Percentiles rank a stretch among this genome's conserved stretches.
Evolutionary conservation across 2,888 invertebrate genomes (phyloP).

Genomic region (Eretmocerus hayati): DNA sequence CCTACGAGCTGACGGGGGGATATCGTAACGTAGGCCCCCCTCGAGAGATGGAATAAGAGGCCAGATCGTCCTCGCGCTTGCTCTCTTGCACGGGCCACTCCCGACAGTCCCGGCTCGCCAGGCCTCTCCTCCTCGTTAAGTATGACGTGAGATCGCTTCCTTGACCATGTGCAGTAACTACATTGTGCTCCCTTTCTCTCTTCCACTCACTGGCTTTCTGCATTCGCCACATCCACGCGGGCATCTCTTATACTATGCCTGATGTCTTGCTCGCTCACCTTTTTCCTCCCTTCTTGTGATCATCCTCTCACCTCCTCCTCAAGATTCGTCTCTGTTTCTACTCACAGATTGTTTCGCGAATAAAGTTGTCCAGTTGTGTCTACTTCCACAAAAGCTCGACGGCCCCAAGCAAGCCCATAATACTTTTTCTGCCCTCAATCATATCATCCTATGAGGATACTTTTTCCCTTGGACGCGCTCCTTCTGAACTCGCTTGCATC

Average conservation of each 20-base stretch:
- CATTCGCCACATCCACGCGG: slow-evolving; percentile 10
- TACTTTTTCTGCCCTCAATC: no score
- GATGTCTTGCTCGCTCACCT: not conserved
- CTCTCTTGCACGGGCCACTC: not conserved
- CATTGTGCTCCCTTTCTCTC: slow-evolving; percentile 1
- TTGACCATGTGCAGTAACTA: slow-evolving; percentile 25
- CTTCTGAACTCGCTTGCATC: no score
- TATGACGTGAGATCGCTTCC: slow-evolving; percentile 45
- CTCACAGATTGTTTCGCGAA: no score
- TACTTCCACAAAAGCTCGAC: no score
- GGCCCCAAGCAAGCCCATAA: no score
- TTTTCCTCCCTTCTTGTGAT: not conserved
- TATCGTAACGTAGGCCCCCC: slow-evolving; percentile 22
- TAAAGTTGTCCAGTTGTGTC: no score
- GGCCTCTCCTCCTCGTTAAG: slow-evolving; percentile 40
- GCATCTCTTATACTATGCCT: not conserved
- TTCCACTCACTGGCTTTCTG: slow-evolving; percentile 8
- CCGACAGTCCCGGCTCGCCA: not conserved
- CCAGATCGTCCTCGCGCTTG: slow-evolving; percentile 5
- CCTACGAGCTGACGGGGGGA: slow-evolving; percentile 39
- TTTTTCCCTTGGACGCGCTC: no score
- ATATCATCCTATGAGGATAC: no score
- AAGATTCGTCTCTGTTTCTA: no score
- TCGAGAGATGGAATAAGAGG: slow-evolving; percentile 14
- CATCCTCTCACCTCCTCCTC: no score